Base-by-base conservation (phyloP, 2,888 invertebrate species). In the Galerucella nymphaeae region DNA sequence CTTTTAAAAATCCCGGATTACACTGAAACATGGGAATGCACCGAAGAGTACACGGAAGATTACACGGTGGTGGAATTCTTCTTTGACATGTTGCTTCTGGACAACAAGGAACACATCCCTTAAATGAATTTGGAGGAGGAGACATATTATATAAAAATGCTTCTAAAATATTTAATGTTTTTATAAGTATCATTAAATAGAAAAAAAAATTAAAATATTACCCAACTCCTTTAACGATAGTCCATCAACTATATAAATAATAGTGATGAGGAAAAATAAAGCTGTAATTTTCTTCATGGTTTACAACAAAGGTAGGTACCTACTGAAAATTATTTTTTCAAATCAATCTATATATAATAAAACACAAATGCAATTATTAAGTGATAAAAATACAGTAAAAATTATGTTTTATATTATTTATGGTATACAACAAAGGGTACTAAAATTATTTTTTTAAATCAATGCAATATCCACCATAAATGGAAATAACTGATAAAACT, bases 31-130 rank as follows among this genome's bases (percentile, higher is more conserved):
- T 16, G 6, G 9, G 9, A 9, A 13, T 20, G 30, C 64, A 64
- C 3, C 2, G 11, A 11, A 13, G 3, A 20, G 63, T 13, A 48
- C 63, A 63, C n/a, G n/a, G n/a, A n/a, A n/a, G n/a, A n/a, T n/a
- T 8, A 14, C 48, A 48, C 13, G 18, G 20, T 18, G 3, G 11
- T 14, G 63, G 23, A 48, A 50, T 0, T 20, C 6, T 18, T 5
- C 48, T 63, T 48, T 20, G 13, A 50, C 63, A 63, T 10, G 63
- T 63, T 20, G 18, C 11, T 23, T 23, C 50, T 11, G 63, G 63
- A 48, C 63, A 63, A 48, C 63, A 63, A n/a, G 63, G 48, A 11
- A 6, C 23, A 23, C 63, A 63, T 48, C 50, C 48, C n/a, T 13
- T 2, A n/a, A 14, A 2, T 63, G 23, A 48, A 20, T 63, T 63